Evolutionary conservation across 2,888 invertebrate genomes (phyloP).

Genomic region (Coenonympha arcania): DNA sequence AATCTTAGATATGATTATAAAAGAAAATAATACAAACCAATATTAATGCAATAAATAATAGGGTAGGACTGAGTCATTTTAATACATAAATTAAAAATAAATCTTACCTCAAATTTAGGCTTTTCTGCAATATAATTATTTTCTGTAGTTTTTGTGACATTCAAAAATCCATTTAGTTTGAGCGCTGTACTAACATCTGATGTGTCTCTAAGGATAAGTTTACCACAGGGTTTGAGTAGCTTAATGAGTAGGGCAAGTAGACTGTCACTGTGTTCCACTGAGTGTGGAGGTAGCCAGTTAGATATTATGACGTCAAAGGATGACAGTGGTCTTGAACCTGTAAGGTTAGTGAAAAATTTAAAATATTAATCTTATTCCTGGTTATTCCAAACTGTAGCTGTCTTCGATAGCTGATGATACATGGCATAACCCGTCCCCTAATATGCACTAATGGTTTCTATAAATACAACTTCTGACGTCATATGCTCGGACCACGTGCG

Average conservation of each 20-base stretch:
- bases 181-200: slow-evolving; percentile 64
- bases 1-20: too few species aligned
- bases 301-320: slow-evolving; percentile 77
- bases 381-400: too few species aligned
- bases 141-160: slow-evolving; percentile 45
- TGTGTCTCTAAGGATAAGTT: slow-evolving; percentile 68
- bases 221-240: slow-evolving; percentile 77
- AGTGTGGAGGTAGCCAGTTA: slow-evolving; percentile 59
- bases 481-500: too few species aligned
- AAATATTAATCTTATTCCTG: too few species aligned
- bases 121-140: slow-evolving; percentile 71
- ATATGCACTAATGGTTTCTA: too few species aligned
- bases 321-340: slow-evolving; percentile 74
- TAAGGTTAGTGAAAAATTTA: slow-evolving; percentile 27
- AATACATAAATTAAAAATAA: too few species aligned
- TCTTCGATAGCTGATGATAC: too few species aligned
- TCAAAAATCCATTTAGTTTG: slow-evolving; percentile 78
- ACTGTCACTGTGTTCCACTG: slow-evolving; percentile 54
- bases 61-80: too few species aligned
- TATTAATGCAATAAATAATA: too few species aligned
- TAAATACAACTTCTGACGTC: too few species aligned
- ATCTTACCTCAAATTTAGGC: slow-evolving; percentile 80
- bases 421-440: too few species aligned
- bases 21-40: too few species aligned
- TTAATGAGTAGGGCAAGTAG: slow-evolving; percentile 74